Conservation (phyloP, 2,113 vertebrate species). For the Protomyctophum bolini region DNA sequence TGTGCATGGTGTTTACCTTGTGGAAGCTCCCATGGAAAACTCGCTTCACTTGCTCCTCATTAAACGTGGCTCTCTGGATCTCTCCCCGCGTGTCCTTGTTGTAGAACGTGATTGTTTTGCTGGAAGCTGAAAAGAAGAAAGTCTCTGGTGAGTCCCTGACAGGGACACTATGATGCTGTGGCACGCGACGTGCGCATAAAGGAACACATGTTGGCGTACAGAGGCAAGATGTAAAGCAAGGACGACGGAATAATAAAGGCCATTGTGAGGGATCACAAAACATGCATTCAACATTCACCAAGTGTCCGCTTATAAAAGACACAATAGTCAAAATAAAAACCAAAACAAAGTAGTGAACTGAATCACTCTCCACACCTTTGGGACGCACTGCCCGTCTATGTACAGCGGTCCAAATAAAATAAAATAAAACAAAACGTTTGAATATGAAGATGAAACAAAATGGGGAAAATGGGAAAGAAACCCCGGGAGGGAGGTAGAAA, state of each 20-base stretch:
- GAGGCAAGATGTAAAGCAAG: background rate
- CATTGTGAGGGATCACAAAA: too few species aligned
- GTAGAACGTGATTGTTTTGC: constrained; percentile 93
- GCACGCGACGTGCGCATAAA: constrained; percentile 50
- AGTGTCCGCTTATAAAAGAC: too few species aligned
- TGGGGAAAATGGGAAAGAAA: background rate
- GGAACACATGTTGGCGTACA: constrained; percentile 46
- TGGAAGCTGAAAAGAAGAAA: constrained; percentile 84
- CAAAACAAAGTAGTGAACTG: too few species aligned
- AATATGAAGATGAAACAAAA: background rate
- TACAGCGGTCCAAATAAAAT: background rate
- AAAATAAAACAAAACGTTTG: background rate
- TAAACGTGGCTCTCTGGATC: constrained; percentile 88
- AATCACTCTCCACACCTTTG: too few species aligned
- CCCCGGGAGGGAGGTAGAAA: background rate
- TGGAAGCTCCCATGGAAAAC: constrained; percentile 99
- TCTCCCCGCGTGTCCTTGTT: constrained; percentile 95
- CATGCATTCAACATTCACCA: too few species aligned
- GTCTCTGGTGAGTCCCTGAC: constrained; percentile 59
- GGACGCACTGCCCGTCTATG: too few species aligned
- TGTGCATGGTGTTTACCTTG: constrained; percentile 85
- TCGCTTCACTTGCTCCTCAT: constrained; percentile 88
- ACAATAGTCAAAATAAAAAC: too few species aligned
- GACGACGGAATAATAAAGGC: too few species aligned
- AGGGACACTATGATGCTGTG: constrained; percentile 29